Evolutionary conservation across 2,888 invertebrate species (phyloP), one percentile per base, ranked within the genome.

Genomic region (Mythimna pallens): DNA sequence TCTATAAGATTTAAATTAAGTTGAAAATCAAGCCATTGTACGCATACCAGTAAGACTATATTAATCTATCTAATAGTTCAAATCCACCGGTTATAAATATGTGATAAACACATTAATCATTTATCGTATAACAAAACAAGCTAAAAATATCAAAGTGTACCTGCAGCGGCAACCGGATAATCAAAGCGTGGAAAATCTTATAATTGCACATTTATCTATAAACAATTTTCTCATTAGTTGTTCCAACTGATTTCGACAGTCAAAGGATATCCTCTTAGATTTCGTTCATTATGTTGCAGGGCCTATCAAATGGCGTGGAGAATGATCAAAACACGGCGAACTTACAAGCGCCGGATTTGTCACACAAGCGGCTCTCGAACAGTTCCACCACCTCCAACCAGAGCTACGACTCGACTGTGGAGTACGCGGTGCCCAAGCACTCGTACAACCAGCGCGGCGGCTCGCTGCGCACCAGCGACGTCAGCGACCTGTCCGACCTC

Each of bases 291-390:
- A 65, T 81, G 67, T 93, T 93, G 10, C 94, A 96, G 96, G 96
- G 96, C 87, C 89, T 96, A 76, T 92, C 95, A 65, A 96, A 95
- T 85, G 96, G 96, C 79, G 93, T 95, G 73, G 96, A 96, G 81
- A 96, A 94, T 84, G 95, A 96, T 78, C 96, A 95, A 83, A 96
- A 96, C 89, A 92, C 92, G 40, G 92, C 94, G 8, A 96, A 94
- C 84, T 81, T 93, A 17, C 92, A 90, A 65, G 91, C 94, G 17
- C 90, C 89, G 36, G 94, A 96, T 50, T 69, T 93, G 76, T 86
- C 94, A 30, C 94, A 94, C 90, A 95, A 95, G 84, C 92, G 96
- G 55, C 90, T 96, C 9, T 96, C 96, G 4, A 94, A 95, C 72
- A 94, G 93, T 78, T 96, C 96, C 2, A 95, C 94, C 55, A 91